These are phyloP conservation scores for Anarhynchus alexandrinus DNA, from an alignment of 2,113 vertebrate genomes.

Conservation along the genomic window DNA sequence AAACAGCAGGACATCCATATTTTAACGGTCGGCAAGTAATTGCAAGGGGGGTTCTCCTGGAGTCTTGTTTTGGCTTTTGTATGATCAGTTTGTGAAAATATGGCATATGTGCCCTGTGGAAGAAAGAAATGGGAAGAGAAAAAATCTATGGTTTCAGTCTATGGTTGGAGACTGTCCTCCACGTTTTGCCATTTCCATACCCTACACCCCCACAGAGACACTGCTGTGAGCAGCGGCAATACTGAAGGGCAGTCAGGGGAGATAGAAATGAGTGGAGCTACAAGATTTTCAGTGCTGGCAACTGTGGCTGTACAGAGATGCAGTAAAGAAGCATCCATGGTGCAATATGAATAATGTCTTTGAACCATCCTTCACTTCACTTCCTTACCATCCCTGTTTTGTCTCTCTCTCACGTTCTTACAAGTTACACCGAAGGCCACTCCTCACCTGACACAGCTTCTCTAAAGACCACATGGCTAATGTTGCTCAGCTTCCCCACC, in stretches of 20 bases:
- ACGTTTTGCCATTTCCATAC: not conserved
- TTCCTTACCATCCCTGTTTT: not conserved
- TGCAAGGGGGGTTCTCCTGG: not conserved
- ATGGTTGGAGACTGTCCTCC: not conserved
- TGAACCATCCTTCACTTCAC: not conserved
- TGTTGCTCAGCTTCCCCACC: fast-evolving
- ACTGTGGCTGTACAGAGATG: not conserved
- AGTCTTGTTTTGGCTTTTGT: not conserved
- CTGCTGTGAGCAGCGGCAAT: fast-evolving
- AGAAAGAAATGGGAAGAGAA: not conserved
- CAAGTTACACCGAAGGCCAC: not conserved
- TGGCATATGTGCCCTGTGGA: not conserved
- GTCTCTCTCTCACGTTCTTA: not conserved
- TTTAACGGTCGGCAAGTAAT: not conserved
- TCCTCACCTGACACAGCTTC: fast-evolving
- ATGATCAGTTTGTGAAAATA: not conserved
- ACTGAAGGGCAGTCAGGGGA: not conserved
- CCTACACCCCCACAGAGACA: not conserved
- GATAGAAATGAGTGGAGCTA: not conserved
- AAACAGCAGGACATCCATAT: not conserved
- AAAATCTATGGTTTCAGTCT: not conserved
- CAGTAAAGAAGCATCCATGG: fast-evolving
- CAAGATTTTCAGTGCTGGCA: not conserved
- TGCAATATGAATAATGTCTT: not conserved
- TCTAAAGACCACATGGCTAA: fast-evolving